These are phyloP conservation scores for Lerema accius DNA, from an alignment of 1,140 invertebrate genomes.

Conservation along the genomic window DNA sequence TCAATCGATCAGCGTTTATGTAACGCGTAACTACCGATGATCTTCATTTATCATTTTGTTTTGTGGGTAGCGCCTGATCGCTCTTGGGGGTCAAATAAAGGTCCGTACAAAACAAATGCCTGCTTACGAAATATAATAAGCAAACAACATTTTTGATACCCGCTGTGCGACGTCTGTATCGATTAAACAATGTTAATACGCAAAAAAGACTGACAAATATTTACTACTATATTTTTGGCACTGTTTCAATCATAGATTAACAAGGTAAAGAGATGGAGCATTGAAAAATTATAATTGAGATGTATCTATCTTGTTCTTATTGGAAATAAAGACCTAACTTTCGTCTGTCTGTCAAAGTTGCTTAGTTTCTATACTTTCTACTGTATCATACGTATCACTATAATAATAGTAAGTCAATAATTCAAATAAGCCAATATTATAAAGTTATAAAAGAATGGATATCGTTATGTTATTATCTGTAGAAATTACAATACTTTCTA, in stretches of 20 bases:
- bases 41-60: conserved; percentile 80
- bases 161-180: conserved; percentile 28
- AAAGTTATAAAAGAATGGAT: too few species aligned
- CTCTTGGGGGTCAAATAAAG: conserved; percentile 67
- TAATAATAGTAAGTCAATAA: too few species aligned
- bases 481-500: too few species aligned
- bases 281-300: too few species aligned
- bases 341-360: too few species aligned
- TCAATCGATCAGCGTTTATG: conserved; percentile 80
- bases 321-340: too few species aligned
- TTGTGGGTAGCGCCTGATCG: conserved; percentile 66
- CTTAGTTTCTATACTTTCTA: too few species aligned
- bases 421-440: too few species aligned
- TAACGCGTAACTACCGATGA: conserved; percentile 75
- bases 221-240: not conserved
- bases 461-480: too few species aligned
- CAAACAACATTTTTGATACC: conserved; percentile 28
- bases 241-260: not conserved
- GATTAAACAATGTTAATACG: conserved; percentile 27
- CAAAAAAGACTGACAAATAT: conserved; percentile 30
- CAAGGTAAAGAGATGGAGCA: too few species aligned
- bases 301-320: too few species aligned
- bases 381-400: too few species aligned
- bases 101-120: conserved; percentile 55
- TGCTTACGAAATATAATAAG: conserved; percentile 34